phyloP scores from a whole-genome alignment of 2,888 invertebrate species.

The Eupeodes luniger region DNA sequence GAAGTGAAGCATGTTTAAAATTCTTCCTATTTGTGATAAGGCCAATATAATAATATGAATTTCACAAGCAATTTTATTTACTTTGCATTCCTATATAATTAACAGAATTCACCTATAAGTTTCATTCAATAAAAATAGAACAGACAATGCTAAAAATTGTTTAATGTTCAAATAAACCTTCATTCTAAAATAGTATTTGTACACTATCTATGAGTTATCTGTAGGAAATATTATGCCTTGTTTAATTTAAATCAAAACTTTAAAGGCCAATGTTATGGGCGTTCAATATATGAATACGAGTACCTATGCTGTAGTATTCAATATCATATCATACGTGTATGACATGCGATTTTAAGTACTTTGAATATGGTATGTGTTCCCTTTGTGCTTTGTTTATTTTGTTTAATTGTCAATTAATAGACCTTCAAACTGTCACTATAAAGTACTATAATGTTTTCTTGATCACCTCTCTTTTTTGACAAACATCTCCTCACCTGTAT shows the following conservation, averaged over 20 bases:
- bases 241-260: slow-evolving; percentile 13
- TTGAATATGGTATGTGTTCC: background rate
- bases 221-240: slow-evolving; percentile 1
- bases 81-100: no score
- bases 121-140: no score
- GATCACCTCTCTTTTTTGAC: background rate
- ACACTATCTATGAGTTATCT: background rate
- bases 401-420: slow-evolving; percentile 10
- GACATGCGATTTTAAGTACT: background rate
- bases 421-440: slow-evolving; percentile 21
- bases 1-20: no score
- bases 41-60: no score
- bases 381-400: background rate
- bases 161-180: slow-evolving; percentile 24
- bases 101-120: no score
- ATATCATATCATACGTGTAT: background rate
- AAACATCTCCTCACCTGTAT: background rate
- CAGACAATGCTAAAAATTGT: no score
- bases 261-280: slow-evolving; percentile 27
- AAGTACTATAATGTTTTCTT: slow-evolving; percentile 1
- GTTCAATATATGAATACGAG: background rate
- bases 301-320: background rate
- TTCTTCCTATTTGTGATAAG: no score
- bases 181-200: background rate
- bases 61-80: no score